Base-by-base conservation (phyloP, 37 sponge, comb jelly and placozoan genomes). In the Eunapius fragilis region DNA sequence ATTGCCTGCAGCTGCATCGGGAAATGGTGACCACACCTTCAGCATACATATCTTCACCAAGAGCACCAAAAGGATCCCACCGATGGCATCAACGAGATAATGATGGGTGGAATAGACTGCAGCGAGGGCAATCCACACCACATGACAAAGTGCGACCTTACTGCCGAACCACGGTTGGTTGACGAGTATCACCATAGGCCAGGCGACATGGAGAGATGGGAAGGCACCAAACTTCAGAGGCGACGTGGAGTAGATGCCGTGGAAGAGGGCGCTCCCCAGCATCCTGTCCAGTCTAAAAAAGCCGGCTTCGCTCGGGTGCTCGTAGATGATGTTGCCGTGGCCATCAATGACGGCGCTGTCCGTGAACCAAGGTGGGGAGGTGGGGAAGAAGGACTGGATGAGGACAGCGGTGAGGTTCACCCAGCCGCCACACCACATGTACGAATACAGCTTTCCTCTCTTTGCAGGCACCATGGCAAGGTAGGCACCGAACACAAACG, bases 381-480 rank as follows among this genome's bases (percentile, higher is more conserved):
- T 96, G 0, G 96, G 96, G 75, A 91, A 96, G 36, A 75, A 27
- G 27, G 86, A 48, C 69, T 96, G 96, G 71, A 96, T 58, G 11
- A 79, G 9, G 28, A 93, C 87, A 67, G 94, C 94, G 2, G 91
- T 26, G 13, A 96, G 67, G 67, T 96, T 91, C 23, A 91, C 89
- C 96, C 96, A 96, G 0, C 96, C 96, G 17, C 80, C 87, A 86
- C 91, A 93, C 96, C 96, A 96, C 25, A 93, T 23, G 91, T 80
- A 93, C 23, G 85, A 87, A 48, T 78, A 91, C 2, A 91, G 28
- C 3, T 80, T 80, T 24, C 78, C 75, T 47, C 90, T 75, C n/a
- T 78, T 70, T 31, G 58, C 34, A 2, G 83, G 82, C 25, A 25
- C 50, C 35, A 84, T 0, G 6, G 73, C 31, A 13, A 94, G 73